Percentiles rank a stretch among this genome's conserved stretches.
phyloP scores from a whole-genome alignment of 2,113 vertebrate genomes.

The Aleadryas rufinucha region DNA sequence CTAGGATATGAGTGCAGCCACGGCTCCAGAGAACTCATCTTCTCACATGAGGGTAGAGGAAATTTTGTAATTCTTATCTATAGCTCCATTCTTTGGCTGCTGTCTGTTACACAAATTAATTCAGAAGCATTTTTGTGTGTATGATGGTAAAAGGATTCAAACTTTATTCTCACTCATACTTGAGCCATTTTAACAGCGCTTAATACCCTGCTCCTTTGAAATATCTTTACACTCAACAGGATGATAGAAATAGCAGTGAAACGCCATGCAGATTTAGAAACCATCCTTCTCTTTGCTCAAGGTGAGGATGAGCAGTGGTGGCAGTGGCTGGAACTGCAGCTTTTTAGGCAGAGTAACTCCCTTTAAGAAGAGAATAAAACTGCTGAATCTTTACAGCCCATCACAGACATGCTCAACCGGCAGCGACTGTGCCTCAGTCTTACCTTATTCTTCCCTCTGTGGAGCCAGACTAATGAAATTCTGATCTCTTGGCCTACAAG shows the following conservation, averaged over 20 bases:
- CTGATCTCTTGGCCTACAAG: background rate
- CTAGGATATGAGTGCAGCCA: background rate
- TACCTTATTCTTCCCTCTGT: background rate
- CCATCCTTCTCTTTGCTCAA: background rate
- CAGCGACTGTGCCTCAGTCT: background rate
- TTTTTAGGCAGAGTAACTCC: background rate
- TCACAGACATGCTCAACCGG: background rate
- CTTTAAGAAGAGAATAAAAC: background rate
- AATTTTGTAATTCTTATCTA: background rate
- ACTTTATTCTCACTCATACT: background rate
- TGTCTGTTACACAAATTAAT: background rate
- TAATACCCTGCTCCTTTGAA: background rate
- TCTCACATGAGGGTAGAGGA: background rate
- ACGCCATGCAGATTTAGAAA: background rate
- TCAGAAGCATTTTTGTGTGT: background rate
- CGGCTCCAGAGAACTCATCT: fast-evolving
- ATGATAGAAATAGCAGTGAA: background rate
- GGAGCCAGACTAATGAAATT: background rate
- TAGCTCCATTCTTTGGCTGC: background rate
- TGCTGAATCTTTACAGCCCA: background rate
- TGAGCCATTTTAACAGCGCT: background rate
- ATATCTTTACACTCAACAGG: background rate
- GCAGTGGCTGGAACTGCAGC: background rate
- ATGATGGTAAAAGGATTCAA: background rate
- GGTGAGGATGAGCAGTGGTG: background rate